Evolutionary conservation across 2,113 vertebrate species (phyloP).

Genomic region (Smithornis capensis): DNA sequence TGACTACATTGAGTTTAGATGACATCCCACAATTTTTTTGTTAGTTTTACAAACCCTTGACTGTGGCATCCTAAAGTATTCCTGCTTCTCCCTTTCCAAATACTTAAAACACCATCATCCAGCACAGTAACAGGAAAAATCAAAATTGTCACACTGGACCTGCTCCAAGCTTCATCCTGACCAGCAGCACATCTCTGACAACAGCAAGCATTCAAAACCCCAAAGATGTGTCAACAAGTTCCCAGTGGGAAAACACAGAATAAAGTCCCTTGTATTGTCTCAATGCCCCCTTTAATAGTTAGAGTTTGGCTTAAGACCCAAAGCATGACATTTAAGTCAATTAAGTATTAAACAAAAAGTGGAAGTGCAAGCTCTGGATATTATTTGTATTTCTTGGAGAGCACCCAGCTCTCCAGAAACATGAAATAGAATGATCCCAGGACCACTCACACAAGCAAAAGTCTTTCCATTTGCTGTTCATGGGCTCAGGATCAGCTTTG

Average conservation of each 20-base stretch:
- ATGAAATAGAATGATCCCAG: not conserved
- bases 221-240: not conserved
- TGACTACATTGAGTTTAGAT: not conserved
- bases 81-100: not conserved
- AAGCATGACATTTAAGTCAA: not conserved
- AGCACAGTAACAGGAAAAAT: not conserved
- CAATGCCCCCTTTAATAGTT: not conserved
- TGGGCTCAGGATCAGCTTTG: not conserved
- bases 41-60: not conserved
- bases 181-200: not conserved
- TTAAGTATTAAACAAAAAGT: not conserved
- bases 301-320: not conserved
- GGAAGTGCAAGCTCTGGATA: not conserved
- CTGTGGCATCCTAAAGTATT: not conserved
- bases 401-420: not conserved
- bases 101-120: not conserved
- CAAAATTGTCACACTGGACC: not conserved
- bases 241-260: not conserved
- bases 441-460: not conserved
- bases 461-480: not conserved
- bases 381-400: not conserved
- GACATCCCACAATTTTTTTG: not conserved
- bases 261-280: not conserved
- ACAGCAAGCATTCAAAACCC: not conserved
- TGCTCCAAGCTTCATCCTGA: not conserved